These are phyloP conservation scores for Tokudaia muenninki DNA, from an alignment of 2,797 vertebrate species.

Conservation along the genomic window DNA sequence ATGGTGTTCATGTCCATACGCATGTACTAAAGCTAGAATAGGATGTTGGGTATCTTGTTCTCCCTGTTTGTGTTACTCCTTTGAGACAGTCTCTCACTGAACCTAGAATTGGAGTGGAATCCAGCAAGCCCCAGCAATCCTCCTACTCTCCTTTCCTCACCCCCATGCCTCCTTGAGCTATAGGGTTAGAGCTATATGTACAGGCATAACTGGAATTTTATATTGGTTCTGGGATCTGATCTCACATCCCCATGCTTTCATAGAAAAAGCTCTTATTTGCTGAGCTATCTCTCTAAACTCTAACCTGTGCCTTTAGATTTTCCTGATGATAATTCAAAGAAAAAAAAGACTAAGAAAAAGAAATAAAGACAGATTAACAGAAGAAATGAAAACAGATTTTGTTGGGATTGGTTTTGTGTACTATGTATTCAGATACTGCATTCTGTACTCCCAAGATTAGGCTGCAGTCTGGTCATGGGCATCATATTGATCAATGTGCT, in stretches of 20 bases:
- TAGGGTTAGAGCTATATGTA: neutral
- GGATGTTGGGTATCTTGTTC: neutral
- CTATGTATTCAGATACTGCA: neutral
- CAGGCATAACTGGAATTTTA: neutral
- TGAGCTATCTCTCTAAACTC: neutral
- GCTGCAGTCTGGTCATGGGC: neutral
- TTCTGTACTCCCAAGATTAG: neutral
- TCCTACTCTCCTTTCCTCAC: neutral
- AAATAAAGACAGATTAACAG: neutral
- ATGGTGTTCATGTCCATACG: neutral
- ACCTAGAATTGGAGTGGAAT: neutral
- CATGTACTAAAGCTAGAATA: neutral
- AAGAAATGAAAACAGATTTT: neutral
- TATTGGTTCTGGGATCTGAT: neutral
- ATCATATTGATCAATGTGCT: neutral
- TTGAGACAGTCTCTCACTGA: neutral
- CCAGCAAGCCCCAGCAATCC: neutral
- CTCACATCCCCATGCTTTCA: neutral
- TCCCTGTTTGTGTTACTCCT: neutral
- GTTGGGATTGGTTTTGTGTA: neutral
- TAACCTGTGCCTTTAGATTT: neutral
- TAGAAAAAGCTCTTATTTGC: neutral
- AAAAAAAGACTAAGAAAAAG: neutral
- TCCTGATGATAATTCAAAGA: conserved; percentile 16
- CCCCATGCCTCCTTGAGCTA: neutral